Base-by-base conservation (phyloP, 2,113 vertebrate species). In the Anolis carolinensis region DNA sequence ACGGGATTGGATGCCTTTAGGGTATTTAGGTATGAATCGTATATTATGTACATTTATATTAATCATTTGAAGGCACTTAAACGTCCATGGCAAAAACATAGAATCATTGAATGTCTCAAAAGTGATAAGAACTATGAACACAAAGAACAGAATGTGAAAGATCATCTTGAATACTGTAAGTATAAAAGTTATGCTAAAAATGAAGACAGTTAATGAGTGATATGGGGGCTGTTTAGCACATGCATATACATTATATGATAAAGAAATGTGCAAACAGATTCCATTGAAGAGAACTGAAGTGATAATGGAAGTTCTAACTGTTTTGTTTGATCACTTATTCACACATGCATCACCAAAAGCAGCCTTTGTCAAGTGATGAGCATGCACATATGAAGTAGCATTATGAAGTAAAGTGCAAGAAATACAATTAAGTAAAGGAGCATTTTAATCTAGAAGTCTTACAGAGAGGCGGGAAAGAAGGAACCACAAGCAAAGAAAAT, bases 261-360 rank as follows among this genome's bases (percentile, higher is more conserved):
- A 30, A 50, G 48, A 27, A 39, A 44, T 44, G 34, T 74, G 7
- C 14, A 23, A 75, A 48, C 23, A 48, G 8, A 48, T 75, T 48
- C 44, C 25, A 30, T 52, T 50, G 11, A 76, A 76, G 50, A 76
- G 5, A 50, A 79, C 1, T 34, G 55, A 79, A 18, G 20, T 62
- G 77, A 78, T 78, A 78, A 78, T 78, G 76, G 59, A 55, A 78
- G 76, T 62, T 79, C 32, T 25, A 79, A 62, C n/a, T 62, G 16
- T 34, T 32, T 5, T 78, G 39, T 75, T 75, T 48, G 44, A 76
- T 76, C 27, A 50, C 13, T 79, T n/a, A 79, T 79, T 62, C 20
- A 62, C 77, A 62, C 76, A 78, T 36, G 20, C 18, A 36, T 62
- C 55, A 36, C 77, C 62, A 36, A 59, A 21, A 34, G n/a, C 52